A percentile compares a stretch with the other conserved stretches of the same genome.
phyloP scores from a whole-genome alignment of 2,797 vertebrate genomes.

The Lemur catta region DNA sequence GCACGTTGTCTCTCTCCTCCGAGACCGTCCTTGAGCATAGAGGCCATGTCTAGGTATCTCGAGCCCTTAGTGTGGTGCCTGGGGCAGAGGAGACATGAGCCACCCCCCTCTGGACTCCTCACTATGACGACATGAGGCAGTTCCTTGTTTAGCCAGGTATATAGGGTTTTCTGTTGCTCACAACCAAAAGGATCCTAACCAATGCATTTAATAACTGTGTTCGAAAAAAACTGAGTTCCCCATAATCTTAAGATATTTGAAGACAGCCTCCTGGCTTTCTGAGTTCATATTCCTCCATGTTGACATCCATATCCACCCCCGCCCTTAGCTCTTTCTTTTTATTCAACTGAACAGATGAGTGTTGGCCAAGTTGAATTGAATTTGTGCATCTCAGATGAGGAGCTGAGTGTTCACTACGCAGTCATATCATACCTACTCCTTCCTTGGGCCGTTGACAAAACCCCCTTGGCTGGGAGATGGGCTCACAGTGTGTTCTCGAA shows the following conservation, averaged over 20 bases:
- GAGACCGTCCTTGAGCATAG: background rate
- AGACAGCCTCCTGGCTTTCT: background rate
- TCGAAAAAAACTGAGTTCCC: background rate
- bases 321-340: background rate
- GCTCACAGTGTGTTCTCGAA: background rate
- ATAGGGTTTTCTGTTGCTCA: background rate
- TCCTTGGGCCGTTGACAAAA: background rate
- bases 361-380: background rate
- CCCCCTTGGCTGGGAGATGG: background rate
- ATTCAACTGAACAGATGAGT: background rate
- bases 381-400: background rate
- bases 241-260: background rate
- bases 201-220: background rate
- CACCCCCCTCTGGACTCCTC: background rate
- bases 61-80: background rate
- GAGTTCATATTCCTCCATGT: background rate
- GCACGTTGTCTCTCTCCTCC: background rate
- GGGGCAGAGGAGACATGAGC: background rate
- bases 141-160: background rate
- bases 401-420: background rate
- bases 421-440: background rate
- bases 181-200: background rate
- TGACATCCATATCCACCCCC: background rate
- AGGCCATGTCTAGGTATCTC: background rate
- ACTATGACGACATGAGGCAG: fast-evolving